Evolutionary conservation across 2,797 vertebrate genomes (phyloP).

Genomic region (Sebastes flavidus): DNA sequence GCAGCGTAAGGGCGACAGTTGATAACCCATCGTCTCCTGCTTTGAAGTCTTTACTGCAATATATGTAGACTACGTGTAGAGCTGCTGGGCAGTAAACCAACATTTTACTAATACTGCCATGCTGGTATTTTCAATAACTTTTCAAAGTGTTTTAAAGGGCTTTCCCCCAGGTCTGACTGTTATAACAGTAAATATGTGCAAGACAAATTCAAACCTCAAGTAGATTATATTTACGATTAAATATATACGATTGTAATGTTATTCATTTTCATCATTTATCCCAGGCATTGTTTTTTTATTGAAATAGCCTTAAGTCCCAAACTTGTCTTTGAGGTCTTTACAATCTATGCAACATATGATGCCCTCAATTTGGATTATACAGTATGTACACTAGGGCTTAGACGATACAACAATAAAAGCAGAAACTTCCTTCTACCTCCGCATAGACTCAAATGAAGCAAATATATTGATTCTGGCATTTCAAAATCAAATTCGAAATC

Average conservation of each 20-base stretch:
- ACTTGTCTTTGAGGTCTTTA: not conserved
- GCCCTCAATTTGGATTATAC: not conserved
- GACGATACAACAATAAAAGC: no score
- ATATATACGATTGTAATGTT: not conserved
- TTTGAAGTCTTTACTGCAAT: slow-evolving; percentile 3
- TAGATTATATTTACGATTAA: not conserved
- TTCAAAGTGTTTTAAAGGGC: not conserved
- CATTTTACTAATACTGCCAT: not conserved
- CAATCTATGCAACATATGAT: not conserved
- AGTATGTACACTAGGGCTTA: not conserved
- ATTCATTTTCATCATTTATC: not conserved
- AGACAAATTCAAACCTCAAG: not conserved
- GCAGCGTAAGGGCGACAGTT: not conserved
- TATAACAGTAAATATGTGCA: not conserved
- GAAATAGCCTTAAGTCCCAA: not conserved
- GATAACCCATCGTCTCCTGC: slow-evolving; percentile 25
- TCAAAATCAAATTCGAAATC: no score
- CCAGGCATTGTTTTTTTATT: not conserved
- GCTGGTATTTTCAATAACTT: not conserved
- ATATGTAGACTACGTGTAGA: not conserved
- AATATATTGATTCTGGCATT: no score
- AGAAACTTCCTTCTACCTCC: no score
- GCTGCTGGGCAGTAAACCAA: not conserved
- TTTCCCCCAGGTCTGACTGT: not conserved
- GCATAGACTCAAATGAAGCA: no score